Evolutionary conservation across 2,113 vertebrate genomes (phyloP).

Genomic region (Triplophysa tibetana): DNA sequence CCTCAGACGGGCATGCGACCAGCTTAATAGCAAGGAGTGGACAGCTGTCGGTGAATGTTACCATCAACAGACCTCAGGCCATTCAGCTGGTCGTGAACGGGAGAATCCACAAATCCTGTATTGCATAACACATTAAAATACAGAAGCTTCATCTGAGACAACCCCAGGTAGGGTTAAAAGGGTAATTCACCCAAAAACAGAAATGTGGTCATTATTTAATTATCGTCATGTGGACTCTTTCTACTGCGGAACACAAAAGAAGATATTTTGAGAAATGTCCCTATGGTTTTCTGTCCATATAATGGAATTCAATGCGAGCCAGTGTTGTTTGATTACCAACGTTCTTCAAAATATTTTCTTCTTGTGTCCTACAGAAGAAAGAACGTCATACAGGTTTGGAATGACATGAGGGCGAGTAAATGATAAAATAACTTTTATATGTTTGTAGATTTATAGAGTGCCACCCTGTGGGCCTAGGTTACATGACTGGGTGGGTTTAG

Average conservation of each 20-base stretch:
- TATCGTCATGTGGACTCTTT: neutral
- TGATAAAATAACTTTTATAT: no score
- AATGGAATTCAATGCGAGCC: no score
- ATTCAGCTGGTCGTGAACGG: constrained; percentile 46
- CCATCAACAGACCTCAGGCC: constrained; percentile 39
- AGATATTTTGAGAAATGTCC: no score
- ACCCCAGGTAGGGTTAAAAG: neutral
- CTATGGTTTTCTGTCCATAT: no score
- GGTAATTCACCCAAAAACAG: neutral
- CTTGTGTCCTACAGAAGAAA: no score
- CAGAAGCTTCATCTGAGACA: constrained; percentile 5
- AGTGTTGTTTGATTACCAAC: no score
- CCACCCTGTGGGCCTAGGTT: neutral
- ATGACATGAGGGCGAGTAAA: no score
- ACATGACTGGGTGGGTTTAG: neutral
- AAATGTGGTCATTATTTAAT: neutral
- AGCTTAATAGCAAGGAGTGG: constrained; percentile 46
- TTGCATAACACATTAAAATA: constrained; percentile 17
- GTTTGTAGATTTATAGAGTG: no score
- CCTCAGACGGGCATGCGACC: constrained; percentile 40
- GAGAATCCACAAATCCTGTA: constrained; percentile 10
- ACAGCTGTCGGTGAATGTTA: constrained; percentile 52
- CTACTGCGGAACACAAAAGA: no score
- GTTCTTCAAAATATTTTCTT: no score
- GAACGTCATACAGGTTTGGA: no score